These are phyloP conservation scores for Athalia rosae DNA, from an alignment of 2,888 invertebrate species.

Conservation along the genomic window DNA sequence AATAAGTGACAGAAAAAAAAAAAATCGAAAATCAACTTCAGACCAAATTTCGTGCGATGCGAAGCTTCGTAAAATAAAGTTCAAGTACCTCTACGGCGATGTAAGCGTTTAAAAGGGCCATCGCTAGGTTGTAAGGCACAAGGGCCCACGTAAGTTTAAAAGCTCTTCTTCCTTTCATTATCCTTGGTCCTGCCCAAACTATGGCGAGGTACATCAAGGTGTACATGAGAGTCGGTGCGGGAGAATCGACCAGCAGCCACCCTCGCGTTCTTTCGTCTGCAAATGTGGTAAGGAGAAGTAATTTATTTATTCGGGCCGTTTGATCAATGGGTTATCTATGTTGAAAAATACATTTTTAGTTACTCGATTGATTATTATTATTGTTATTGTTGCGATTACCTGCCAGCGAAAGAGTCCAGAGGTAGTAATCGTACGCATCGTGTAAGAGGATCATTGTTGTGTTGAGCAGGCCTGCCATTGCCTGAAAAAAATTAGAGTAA, in stretches of 20 bases:
- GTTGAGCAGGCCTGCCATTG: slow-evolving; percentile 71
- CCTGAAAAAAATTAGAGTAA: slow-evolving; percentile 57
- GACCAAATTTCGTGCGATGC: background rate
- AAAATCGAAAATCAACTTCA: background rate
- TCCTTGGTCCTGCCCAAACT: slow-evolving; percentile 87
- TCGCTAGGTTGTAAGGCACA: slow-evolving; percentile 89
- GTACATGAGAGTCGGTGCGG: slow-evolving; percentile 82
- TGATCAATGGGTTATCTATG: too few species aligned
- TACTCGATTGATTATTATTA: slow-evolving; percentile 1
- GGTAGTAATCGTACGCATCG: slow-evolving; percentile 80
- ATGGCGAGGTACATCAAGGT: slow-evolving; percentile 84
- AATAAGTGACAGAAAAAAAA: slow-evolving; percentile 49
- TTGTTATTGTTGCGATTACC: slow-evolving; percentile 73
- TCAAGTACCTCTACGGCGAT: slow-evolving; percentile 84
- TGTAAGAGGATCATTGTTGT: slow-evolving; percentile 68
- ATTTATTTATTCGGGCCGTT: background rate
- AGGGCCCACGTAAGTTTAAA: slow-evolving; percentile 85
- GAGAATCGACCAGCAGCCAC: slow-evolving; percentile 91
- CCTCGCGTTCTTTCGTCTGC: slow-evolving; percentile 87
- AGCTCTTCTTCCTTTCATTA: slow-evolving; percentile 87
- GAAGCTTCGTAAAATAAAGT: background rate
- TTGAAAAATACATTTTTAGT: background rate
- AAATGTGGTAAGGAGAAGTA: slow-evolving; percentile 61
- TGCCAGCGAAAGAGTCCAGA: slow-evolving; percentile 86
- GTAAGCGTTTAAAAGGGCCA: slow-evolving; percentile 88